Evolutionary conservation across 2,888 invertebrate species (phyloP).

Genomic region (Ennomos erosarius): DNA sequence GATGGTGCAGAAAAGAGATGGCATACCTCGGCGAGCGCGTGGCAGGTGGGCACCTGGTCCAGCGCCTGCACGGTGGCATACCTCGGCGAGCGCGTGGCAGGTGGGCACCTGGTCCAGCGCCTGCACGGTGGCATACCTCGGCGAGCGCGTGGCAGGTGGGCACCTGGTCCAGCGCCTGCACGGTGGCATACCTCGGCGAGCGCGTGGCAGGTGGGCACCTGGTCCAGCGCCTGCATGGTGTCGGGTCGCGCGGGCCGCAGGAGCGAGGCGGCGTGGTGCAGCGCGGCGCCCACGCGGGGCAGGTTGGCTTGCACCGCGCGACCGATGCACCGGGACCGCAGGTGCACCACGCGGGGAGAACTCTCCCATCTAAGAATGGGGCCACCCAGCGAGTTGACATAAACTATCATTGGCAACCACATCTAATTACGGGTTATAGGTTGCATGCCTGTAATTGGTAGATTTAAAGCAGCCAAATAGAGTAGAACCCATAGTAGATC

Average conservation of each 20-base stretch:
- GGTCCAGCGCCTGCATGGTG: slow-evolving; percentile 46
- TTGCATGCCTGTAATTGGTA: no score
- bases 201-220: slow-evolving; percentile 39
- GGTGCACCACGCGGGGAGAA: slow-evolving; percentile 64
- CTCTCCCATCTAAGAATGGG: slow-evolving; percentile 87
- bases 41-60: slow-evolving; percentile 32
- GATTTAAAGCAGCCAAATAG: no score
- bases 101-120: slow-evolving; percentile 28
- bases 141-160: slow-evolving; percentile 49
- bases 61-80: slow-evolving; percentile 50
- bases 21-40: slow-evolving; percentile 63
- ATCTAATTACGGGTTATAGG: no score
- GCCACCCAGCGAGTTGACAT: no score
- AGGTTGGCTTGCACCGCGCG: slow-evolving; percentile 69
- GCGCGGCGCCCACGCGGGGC: slow-evolving; percentile 55
- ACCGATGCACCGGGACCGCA: slow-evolving; percentile 65
- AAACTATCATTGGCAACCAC: no score
- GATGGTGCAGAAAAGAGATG: no score
- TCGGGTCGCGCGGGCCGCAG: slow-evolving; percentile 47
- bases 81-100: slow-evolving; percentile 64
- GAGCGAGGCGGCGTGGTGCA: slow-evolving; percentile 55
- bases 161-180: slow-evolving; percentile 38
- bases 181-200: slow-evolving; percentile 66
- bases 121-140: slow-evolving; percentile 63
- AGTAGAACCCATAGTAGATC: no score